Percentiles rank a stretch among this genome's conserved stretches.
Conservation (phyloP, 2,888 invertebrate genomes). For the Parapristionchus giblindavisi region DNA sequence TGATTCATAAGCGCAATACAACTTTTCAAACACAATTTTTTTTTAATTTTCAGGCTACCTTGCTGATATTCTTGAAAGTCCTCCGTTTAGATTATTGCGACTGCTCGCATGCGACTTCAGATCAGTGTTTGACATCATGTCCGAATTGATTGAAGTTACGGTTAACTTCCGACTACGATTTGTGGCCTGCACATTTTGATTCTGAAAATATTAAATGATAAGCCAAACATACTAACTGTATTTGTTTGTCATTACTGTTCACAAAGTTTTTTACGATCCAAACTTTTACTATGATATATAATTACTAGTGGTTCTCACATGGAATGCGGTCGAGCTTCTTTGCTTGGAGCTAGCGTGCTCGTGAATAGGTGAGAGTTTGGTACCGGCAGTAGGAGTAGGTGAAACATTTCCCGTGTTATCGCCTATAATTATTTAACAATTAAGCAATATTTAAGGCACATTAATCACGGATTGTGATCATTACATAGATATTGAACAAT, state of each 20-base stretch:
- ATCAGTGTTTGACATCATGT: conserved; percentile 54
- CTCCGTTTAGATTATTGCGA: conserved; percentile 46
- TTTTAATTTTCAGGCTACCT: no score
- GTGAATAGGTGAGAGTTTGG: conserved; percentile 28
- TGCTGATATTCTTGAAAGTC: conserved; percentile 44
- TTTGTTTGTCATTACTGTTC: no score
- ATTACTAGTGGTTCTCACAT: not conserved
- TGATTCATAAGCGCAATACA: no score
- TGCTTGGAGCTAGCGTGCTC: conserved; percentile 17
- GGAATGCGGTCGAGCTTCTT: not conserved
- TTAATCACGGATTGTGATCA: no score
- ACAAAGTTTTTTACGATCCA: no score
- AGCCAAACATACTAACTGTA: no score
- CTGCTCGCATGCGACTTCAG: conserved; percentile 43
- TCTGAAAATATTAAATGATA: not conserved
- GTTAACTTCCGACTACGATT: conserved; percentile 24
- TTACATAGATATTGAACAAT: no score
- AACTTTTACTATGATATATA: no score
- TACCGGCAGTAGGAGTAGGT: not conserved
- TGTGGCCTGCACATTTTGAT: not conserved
- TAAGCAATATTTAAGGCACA: no score
- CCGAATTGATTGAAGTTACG: conserved; percentile 54
- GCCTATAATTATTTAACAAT: no score
- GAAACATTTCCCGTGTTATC: not conserved
- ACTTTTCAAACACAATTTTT: no score